phyloP scores from a whole-genome alignment of 2,113 vertebrate species.

The Probosciger aterrimus region DNA sequence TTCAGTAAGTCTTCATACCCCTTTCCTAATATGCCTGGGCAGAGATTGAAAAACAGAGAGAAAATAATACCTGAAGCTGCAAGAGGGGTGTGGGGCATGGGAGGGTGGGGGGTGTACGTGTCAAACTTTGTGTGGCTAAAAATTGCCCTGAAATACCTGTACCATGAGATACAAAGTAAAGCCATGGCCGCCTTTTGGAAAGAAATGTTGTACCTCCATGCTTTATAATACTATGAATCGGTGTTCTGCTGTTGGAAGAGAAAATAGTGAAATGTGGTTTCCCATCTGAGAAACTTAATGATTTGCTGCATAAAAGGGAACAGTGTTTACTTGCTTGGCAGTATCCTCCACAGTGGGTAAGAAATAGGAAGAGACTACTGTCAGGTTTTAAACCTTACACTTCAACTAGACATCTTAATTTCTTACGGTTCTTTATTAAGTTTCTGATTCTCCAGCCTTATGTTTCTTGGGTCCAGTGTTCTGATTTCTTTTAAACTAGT shows the following conservation, averaged over 20 bases:
- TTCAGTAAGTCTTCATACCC: not conserved
- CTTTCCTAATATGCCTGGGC: not conserved
- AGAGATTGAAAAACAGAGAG: not conserved
- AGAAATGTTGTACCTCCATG: not conserved
- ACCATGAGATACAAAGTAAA: not conserved
- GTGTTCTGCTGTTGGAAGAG: not conserved
- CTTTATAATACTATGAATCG: not conserved
- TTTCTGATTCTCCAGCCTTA: not conserved
- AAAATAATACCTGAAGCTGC: not conserved
- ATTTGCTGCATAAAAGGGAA: not conserved
- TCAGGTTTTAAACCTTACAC: not conserved
- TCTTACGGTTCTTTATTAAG: not conserved
- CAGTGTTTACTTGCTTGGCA: not conserved
- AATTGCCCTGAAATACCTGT: not conserved
- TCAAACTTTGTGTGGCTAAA: not conserved
- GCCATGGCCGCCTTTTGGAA: slow-evolving; percentile 9
- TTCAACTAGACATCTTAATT: not conserved
- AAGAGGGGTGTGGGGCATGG: not conserved
- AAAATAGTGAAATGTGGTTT: not conserved
- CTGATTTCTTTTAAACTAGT: not conserved
- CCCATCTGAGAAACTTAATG: not conserved
- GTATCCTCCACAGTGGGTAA: not conserved
- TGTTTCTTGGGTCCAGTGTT: not conserved
- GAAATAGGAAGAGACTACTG: not conserved
- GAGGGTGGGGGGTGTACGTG: not conserved